Evolutionary conservation across 2,797 vertebrate species (phyloP).

Genomic region (Crenichthys baileyi): DNA sequence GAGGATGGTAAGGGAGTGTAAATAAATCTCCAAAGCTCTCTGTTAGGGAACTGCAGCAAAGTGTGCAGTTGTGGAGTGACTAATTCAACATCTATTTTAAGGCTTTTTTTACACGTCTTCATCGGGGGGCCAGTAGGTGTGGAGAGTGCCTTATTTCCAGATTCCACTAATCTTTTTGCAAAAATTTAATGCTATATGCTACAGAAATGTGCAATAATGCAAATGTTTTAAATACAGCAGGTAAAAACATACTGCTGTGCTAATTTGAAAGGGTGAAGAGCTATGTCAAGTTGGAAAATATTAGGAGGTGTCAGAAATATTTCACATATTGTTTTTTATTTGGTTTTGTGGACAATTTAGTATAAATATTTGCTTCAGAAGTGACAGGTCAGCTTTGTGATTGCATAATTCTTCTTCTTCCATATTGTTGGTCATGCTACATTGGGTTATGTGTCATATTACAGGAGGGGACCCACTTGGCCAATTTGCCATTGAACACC

Average conservation of each 20-base stretch:
- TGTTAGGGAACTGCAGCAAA: neutral
- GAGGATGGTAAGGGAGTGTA: neutral
- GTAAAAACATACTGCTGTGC: conserved; percentile 52
- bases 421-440: conserved; percentile 43
- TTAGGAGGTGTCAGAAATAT: conserved; percentile 46
- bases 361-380: conserved; percentile 35
- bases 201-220: conserved; percentile 65
- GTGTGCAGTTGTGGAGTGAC: neutral
- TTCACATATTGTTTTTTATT: neutral
- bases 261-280: conserved; percentile 73
- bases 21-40: neutral
- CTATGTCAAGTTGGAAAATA: conserved; percentile 56
- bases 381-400: conserved; percentile 17
- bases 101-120: neutral
- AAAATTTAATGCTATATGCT: conserved; percentile 70
- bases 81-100: neutral
- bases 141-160: conserved; percentile 26
- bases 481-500: conserved; percentile 93
- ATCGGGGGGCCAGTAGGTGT: neutral
- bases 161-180: conserved; percentile 57
- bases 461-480: conserved; percentile 94
- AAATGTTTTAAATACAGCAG: conserved; percentile 61
- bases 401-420: neutral
- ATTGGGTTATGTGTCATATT: conserved; percentile 42
- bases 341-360: conserved; percentile 24